Conservation (phyloP, 2,888 invertebrate species). For the Drosophila nigritarsus region DNA sequence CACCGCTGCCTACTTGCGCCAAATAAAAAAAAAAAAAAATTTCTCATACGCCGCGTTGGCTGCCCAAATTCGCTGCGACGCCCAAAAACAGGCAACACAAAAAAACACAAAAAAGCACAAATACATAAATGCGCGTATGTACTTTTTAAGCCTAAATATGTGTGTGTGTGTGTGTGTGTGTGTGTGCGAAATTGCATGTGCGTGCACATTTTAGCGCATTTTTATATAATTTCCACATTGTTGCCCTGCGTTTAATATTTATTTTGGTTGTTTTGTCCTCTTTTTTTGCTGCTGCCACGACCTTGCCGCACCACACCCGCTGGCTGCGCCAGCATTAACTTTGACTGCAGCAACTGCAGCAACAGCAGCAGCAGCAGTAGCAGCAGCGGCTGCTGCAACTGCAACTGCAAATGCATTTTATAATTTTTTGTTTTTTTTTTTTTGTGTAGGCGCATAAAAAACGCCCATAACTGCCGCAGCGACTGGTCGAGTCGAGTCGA, state of each 20-base stretch:
- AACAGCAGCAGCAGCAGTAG: conserved; percentile 20
- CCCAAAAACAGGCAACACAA: conserved; percentile 67
- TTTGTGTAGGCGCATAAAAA: conserved; percentile 62
- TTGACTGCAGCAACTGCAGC: conserved; percentile 39
- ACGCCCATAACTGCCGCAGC: conserved; percentile 73
- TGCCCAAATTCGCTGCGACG: conserved; percentile 60
- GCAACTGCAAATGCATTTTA: conserved; percentile 37
- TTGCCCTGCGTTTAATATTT: conserved; percentile 65
- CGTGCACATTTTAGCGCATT: conserved; percentile 76
- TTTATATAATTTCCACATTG: conserved; percentile 80
- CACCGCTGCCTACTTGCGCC: conserved; percentile 6
- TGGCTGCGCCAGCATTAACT: conserved; percentile 61
- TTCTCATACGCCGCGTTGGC: conserved; percentile 50
- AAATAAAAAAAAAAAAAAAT: conserved; percentile 13
- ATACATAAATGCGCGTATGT: conserved; percentile 26
- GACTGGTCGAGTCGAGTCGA: conserved; percentile 49
- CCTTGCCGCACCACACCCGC: conserved; percentile 72
- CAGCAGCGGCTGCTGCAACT: conserved; percentile 8
- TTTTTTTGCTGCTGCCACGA: conserved; percentile 56
- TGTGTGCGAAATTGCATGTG: conserved; percentile 23
- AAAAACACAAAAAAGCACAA: conserved; percentile 15
- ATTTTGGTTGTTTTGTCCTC: conserved; percentile 74
- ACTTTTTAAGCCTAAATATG: conserved; percentile 7
- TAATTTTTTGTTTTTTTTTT: conserved; percentile 16
- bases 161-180: conserved; percentile 16